phyloP scores from a whole-genome alignment of 2,113 vertebrate species.

The Calypte anna region DNA sequence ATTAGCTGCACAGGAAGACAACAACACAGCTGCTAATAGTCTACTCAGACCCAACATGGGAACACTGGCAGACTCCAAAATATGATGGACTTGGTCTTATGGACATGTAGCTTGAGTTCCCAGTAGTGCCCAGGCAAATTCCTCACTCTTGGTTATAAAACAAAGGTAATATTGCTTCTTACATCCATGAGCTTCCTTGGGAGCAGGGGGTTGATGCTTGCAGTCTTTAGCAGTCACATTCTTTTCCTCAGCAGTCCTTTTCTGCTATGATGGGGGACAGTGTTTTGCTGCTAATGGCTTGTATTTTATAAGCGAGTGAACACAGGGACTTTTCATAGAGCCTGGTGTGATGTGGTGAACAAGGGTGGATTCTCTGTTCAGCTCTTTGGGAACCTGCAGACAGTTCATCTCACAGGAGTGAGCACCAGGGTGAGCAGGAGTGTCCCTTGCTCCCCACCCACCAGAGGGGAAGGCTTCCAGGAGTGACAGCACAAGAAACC shows the following conservation, averaged over 20 bases:
- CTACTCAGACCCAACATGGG: background rate
- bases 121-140: background rate
- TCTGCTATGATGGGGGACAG: accelerated
- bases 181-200: background rate
- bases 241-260: too few relatives aligned
- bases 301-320: background rate
- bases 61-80: background rate
- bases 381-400: background rate
- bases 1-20: background rate
- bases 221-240: background rate
- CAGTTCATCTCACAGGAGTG: accelerated
- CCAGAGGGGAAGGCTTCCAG: background rate
- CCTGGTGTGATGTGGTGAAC: background rate
- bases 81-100: background rate
- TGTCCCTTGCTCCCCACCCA: background rate
- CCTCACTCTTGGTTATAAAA: background rate
- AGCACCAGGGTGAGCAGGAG: background rate
- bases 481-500: background rate
- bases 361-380: background rate
- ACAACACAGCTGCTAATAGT: background rate
- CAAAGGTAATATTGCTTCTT: background rate
- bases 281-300: background rate
- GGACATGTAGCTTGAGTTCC: background rate
- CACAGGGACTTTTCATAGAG: background rate
- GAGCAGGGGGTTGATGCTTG: background rate